Base-by-base conservation (phyloP, 2,113 vertebrate species). In the Melanocharis versteri region DNA sequence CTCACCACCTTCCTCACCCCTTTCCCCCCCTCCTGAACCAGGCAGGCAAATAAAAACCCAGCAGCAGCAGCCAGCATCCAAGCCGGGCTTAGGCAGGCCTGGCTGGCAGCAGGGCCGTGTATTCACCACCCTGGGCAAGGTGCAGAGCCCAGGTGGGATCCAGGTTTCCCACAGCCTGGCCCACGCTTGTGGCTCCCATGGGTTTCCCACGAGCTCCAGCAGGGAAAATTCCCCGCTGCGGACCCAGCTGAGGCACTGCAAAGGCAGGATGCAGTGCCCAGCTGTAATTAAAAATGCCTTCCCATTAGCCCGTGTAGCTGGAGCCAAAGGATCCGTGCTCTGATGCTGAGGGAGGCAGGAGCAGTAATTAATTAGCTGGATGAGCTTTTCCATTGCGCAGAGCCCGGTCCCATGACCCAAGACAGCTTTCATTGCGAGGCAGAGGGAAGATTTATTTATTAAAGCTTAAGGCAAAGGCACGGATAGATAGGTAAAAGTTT, bases 401-500 rank as follows among this genome's bases (percentile, higher is more conserved):
- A 83, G 58, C 73, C 68, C 30, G 58, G 50, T 94, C 83, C 89
- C 76, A 37, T 80, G 90, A 83, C 58, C 92, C 76, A 62, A 61
- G 62, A 93, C 10, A 66, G 56, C 76, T 90, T 58, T 92, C 68
- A 17, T 19, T 42, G 76, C 7, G 5, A 83, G 91, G 64, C 64
- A 61, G 39, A 89, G 42, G 47, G 33, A 86, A 89, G 39, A 75
- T 71, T 93, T 95, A 80, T 56, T 90, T 93, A 78, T 89, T 66
- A 87, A 97, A 96, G 95, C 93, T 94, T 45, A 90, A 94, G 95
- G 95, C 91, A 66, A 94, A 89, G 51, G 50, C 83, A 86, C 13
- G 13, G 39, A 70, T 50, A 78, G 61, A 51, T 73, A 73, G 75
- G 83, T 50, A 93, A 48, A 91, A 72, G 95, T 89, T 93, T 89